Conservation (phyloP, 2,113 vertebrate genomes). For the Dasyprocta punctata region DNA sequence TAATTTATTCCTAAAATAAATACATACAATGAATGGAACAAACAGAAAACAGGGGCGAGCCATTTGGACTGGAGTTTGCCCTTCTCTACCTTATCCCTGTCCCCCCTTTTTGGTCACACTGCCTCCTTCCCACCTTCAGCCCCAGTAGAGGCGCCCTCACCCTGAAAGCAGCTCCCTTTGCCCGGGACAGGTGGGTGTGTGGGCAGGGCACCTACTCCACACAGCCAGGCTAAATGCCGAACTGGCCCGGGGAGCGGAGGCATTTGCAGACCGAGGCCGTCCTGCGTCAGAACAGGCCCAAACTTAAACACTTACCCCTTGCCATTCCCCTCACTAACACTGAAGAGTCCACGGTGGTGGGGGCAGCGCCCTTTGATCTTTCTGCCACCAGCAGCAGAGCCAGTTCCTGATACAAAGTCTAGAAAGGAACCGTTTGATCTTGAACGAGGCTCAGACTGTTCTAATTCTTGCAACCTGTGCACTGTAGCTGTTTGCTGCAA, state of each 20-base stretch:
- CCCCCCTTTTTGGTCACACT: not conserved
- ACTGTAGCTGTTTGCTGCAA: conserved; percentile 6
- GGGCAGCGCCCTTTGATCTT: not conserved
- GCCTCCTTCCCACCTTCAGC: not conserved
- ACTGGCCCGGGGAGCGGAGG: not conserved
- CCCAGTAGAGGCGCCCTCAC: not conserved
- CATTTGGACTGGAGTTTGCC: not conserved
- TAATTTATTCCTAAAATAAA: conserved; percentile 3
- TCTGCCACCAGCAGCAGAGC: not conserved
- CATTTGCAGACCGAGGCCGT: not conserved
- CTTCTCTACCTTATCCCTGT: not conserved
- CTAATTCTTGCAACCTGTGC: conserved; percentile 56
- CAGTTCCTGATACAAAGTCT: conserved; percentile 30
- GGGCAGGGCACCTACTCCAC: not conserved
- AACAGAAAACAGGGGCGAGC: not conserved
- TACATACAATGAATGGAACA: not conserved
- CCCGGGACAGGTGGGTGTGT: not conserved
- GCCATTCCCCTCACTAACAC: not conserved
- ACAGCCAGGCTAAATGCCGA: not conserved
- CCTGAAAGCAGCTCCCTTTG: not conserved
- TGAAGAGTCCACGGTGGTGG: conserved; percentile 4
- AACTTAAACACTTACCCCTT: not conserved
- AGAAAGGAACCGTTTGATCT: conserved; percentile 68
- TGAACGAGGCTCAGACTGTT: conserved; percentile 42
- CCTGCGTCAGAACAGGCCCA: not conserved